Evolutionary conservation across 2,797 vertebrate species (phyloP).

Genomic region (Eulemur albifrons): DNA sequence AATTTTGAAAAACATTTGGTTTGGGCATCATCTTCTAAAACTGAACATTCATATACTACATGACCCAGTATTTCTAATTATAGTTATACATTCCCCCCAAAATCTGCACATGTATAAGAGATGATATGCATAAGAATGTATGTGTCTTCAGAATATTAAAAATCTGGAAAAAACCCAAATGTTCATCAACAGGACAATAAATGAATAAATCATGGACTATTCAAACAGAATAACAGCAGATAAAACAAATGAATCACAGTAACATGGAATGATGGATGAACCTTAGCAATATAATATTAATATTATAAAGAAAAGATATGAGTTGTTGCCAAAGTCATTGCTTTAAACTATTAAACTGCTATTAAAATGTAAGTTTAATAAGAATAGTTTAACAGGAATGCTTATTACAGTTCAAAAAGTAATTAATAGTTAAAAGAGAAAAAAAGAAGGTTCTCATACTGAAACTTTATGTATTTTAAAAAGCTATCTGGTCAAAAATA

Average conservation of each 20-base stretch:
- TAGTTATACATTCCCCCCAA: not conserved
- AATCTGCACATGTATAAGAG: not conserved
- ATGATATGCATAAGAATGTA: not conserved
- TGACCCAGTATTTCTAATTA: not conserved
- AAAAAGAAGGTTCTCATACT: not conserved
- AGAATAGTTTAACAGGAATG: not conserved
- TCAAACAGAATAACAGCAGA: not conserved
- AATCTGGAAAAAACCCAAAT: not conserved
- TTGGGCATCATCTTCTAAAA: not conserved
- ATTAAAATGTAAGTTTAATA: not conserved
- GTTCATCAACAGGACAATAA: not conserved
- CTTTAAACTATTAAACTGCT: not conserved
- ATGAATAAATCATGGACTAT: not conserved
- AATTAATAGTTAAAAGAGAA: not conserved
- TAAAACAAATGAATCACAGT: not conserved
- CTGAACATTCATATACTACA: not conserved
- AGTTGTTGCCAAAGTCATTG: not conserved
- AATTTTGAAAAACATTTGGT: not conserved
- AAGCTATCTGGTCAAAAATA: not conserved
- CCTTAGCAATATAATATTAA: not conserved
- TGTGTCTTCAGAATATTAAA: constrained; percentile 27
- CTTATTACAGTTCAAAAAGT: not conserved
- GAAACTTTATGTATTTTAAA: constrained; percentile 11
- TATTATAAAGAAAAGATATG: not conserved
- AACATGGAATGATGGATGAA: not conserved